These are phyloP conservation scores for Pluvialis apricaria DNA, from an alignment of 2,113 vertebrate genomes.

Conservation along the genomic window DNA sequence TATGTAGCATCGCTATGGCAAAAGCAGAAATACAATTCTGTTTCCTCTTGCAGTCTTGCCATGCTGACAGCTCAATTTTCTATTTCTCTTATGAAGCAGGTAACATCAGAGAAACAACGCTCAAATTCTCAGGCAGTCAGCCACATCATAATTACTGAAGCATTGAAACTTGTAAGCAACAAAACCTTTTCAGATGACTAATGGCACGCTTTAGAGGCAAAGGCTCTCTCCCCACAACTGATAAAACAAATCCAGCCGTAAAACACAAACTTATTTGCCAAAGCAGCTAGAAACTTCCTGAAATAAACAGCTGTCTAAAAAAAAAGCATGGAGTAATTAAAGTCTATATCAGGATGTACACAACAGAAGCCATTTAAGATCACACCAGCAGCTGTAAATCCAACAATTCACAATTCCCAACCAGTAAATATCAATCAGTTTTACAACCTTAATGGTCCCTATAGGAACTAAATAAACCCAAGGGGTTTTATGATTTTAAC, in stretches of 20 bases:
- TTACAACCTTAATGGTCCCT: not conserved
- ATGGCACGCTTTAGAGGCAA: not conserved
- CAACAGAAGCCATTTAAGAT: not conserved
- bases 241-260: not conserved
- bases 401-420: not conserved
- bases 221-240: not conserved
- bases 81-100: not conserved
- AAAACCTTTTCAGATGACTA: not conserved
- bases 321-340: not conserved
- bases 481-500: not conserved
- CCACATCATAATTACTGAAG: not conserved
- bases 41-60: not conserved
- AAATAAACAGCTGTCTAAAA: not conserved
- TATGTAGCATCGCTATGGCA: rapidly evolving
- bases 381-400: not conserved
- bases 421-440: not conserved
- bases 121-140: not conserved
- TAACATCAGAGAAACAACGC: not conserved
- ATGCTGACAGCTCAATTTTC: not conserved
- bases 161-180: not conserved
- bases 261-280: not conserved
- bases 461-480: not conserved
- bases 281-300: not conserved
- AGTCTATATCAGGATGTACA: not conserved
- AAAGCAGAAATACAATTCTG: not conserved